A percentile compares a stretch with the other conserved stretches of the same genome.
Evolutionary conservation across 2,888 invertebrate genomes (phyloP).

Genomic region (Andrena trimmerana): DNA sequence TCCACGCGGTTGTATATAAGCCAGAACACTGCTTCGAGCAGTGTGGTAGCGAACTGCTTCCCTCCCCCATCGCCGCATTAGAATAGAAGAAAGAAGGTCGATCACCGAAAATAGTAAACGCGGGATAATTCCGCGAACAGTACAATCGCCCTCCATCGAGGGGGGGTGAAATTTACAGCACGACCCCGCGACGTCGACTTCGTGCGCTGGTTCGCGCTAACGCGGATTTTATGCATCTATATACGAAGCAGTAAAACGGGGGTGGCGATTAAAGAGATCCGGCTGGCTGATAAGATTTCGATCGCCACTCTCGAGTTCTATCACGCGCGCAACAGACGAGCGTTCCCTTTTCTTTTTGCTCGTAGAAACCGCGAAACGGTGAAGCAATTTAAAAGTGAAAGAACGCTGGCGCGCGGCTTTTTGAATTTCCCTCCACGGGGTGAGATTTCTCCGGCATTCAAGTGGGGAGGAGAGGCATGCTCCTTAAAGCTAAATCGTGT

Average conservation of each 20-base stretch:
- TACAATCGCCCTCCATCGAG: constrained; percentile 50
- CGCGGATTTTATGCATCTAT: constrained; percentile 58
- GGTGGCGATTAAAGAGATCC: constrained; percentile 61
- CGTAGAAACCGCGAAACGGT: constrained; percentile 19
- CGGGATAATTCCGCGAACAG: constrained; percentile 22
- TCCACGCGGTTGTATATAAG: no score
- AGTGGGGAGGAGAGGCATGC: no score
- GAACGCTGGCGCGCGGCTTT: not conserved
- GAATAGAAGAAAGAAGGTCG: constrained; percentile 22
- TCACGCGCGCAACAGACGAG: constrained; percentile 42
- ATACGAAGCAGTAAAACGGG: constrained; percentile 50
- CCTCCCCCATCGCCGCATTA: not conserved
- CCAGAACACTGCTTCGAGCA: not conserved
- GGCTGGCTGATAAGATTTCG: constrained; percentile 53
- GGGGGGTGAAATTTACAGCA: constrained; percentile 44
- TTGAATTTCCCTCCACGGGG: not conserved
- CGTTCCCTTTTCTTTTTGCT: constrained; percentile 41
- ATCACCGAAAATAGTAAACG: constrained; percentile 23
- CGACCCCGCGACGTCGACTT: constrained; percentile 31
- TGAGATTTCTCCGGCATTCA: not conserved
- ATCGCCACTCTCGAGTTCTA: constrained; percentile 43
- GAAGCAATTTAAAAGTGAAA: constrained; percentile 1
- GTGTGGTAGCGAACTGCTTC: not conserved
- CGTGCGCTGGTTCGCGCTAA: constrained; percentile 31
- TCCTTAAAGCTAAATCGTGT: no score